A percentile compares a stretch with the other conserved stretches of the same genome.
Evolutionary conservation across 2,113 vertebrate genomes (phyloP).

Genomic region (Periophthalmodon schlosseri): DNA sequence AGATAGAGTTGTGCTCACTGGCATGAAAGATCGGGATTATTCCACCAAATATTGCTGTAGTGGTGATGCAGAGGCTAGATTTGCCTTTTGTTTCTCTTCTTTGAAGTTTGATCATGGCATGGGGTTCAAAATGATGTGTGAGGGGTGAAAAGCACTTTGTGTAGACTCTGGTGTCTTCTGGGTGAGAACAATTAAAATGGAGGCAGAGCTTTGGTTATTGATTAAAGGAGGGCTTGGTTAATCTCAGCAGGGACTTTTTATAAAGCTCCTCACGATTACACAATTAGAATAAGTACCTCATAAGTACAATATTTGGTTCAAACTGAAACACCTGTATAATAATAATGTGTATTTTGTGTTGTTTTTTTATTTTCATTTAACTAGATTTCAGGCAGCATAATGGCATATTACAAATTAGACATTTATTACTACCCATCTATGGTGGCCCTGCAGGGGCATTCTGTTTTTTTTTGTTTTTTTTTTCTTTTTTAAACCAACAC

Average conservation of each 20-base stretch:
- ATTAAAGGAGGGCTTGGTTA: not conserved
- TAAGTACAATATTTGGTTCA: not conserved
- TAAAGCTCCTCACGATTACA: not conserved
- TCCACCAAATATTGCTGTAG: not conserved
- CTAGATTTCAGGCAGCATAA: not conserved
- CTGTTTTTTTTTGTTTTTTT: not conserved
- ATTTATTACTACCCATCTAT: not conserved
- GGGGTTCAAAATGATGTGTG: not conserved
- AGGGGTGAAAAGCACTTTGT: not conserved
- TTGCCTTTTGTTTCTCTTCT: slow-evolving; percentile 6
- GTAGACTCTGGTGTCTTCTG: not conserved
- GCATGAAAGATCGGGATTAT: not conserved
- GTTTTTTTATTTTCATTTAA: not conserved
- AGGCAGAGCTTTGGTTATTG: slow-evolving; percentile 1
- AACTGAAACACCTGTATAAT: not conserved
- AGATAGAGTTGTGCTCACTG: not conserved
- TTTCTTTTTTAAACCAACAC: not conserved
- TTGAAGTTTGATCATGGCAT: slow-evolving; percentile 3
- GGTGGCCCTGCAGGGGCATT: not conserved
- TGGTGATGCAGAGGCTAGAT: slow-evolving; percentile 1
- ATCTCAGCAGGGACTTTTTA: not conserved
- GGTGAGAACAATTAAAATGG: not conserved
- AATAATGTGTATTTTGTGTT: not conserved
- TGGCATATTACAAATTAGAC: not conserved
- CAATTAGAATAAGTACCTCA: not conserved